Conservation (phyloP, 2,888 invertebrate species). For the Pterostichus niger region DNA sequence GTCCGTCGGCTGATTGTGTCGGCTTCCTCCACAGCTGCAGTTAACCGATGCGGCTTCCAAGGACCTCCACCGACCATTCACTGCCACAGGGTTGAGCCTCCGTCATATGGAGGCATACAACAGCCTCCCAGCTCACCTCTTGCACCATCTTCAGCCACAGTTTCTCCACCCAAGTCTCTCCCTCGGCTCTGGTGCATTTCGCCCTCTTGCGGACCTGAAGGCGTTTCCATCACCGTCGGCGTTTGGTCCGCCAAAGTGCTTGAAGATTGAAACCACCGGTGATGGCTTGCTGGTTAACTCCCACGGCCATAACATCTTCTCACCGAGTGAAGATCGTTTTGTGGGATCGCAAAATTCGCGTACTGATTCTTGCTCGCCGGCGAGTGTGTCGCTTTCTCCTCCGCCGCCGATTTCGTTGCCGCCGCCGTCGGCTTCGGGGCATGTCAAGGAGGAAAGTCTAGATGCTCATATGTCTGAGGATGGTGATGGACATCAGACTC, state of each 20-base stretch:
- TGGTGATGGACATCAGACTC: constrained; percentile 77
- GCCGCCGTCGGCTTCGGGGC: constrained; percentile 72
- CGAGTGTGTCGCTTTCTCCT: constrained; percentile 80
- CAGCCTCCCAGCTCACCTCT: constrained; percentile 83
- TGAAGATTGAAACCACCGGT: constrained; percentile 78
- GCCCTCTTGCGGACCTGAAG: constrained; percentile 80
- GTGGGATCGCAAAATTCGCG: constrained; percentile 77
- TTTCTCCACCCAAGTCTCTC: constrained; percentile 84
- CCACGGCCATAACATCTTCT: constrained; percentile 75
- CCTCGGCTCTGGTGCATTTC: constrained; percentile 81
- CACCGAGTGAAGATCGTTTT: constrained; percentile 76
- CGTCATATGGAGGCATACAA: constrained; percentile 81
- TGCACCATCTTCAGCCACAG: constrained; percentile 86
- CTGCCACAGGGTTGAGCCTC: constrained; percentile 79
- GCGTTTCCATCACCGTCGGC: constrained; percentile 82
- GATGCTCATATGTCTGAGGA: constrained; percentile 82
- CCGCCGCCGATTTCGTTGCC: constrained; percentile 75
- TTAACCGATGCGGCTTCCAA: constrained; percentile 79
- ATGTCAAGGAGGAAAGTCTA: constrained; percentile 79
- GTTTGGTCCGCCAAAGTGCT: constrained; percentile 85
- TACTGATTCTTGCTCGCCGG: constrained; percentile 82
- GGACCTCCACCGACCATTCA: constrained; percentile 84
- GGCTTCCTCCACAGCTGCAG: constrained; percentile 73
- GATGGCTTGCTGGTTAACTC: constrained; percentile 62
- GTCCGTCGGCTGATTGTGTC: constrained; percentile 5